phyloP scores from a whole-genome alignment of 2,888 invertebrate genomes.

The Tanypteryx hageni region DNA sequence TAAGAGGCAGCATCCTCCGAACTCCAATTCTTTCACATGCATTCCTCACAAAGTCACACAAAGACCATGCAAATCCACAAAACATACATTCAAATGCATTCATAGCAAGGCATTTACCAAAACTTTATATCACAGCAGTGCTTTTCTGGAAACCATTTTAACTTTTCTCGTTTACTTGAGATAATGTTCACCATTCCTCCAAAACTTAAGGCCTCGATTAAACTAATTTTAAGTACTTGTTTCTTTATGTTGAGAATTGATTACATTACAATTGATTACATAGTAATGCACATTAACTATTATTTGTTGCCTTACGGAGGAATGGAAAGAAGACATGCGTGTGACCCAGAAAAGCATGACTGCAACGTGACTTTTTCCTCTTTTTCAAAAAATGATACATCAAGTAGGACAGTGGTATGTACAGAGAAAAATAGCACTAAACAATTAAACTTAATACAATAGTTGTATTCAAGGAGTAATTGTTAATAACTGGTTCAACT shows the following conservation, averaged over 20 bases:
- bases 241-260: not conserved
- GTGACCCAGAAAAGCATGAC: constrained; percentile 12
- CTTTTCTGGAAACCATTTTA: constrained; percentile 1
- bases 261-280: not conserved
- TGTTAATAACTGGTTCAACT: constrained; percentile 11
- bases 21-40: not conserved
- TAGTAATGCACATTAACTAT: not conserved
- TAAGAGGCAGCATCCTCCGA: not conserved
- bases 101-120: constrained; percentile 14
- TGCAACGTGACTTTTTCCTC: not conserved
- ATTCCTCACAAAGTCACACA: constrained; percentile 10
- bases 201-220: not conserved
- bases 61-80: constrained; percentile 1
- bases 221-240: not conserved
- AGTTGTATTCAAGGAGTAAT: not conserved
- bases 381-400: not conserved
- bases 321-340: not conserved
- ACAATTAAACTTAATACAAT: constrained; percentile 28
- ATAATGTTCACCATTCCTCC: not conserved
- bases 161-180: not conserved
- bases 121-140: constrained; percentile 7
- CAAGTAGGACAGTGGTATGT: not conserved
- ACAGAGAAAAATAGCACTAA: not conserved
- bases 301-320: not conserved
- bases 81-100: constrained; percentile 19